Base-by-base conservation (phyloP, 1,140 invertebrate species). In the Nymphalis io region DNA sequence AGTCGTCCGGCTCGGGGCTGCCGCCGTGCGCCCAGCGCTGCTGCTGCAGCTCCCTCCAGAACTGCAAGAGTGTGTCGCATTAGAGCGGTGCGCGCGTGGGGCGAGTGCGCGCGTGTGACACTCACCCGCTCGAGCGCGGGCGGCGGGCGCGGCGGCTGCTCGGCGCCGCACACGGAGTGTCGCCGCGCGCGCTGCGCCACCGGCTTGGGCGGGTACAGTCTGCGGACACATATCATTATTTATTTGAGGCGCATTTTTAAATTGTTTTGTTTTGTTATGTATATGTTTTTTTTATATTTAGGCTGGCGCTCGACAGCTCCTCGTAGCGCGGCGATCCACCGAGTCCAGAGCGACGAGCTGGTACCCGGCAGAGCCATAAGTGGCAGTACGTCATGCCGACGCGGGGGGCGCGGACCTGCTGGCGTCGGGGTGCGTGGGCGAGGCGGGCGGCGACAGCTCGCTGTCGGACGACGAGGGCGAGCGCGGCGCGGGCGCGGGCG, bases 141-240 rank as follows among this genome's bases (percentile, higher is more conserved):
- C 69, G 93, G 93, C 61, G 93, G 87, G 68, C 94, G 94, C 48
- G 93, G 92, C 3, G 94, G 64, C 33, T 96, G 95, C 71, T 95
- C 96, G 55, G 95, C 96, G 8, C 97, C 97, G 75, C 96, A 97
- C 74, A 98, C 97, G 5, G 97, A 98, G 59, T 97, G 96, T 23
- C 97, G 91, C 12, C 97, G 93, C 86, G 96, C 96, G 59, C 94
- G 88, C 65, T 93, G 92, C 21, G 95, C 93, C 42, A 95, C 93
- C 21, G 96, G 96, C 83, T 96, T 96, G 1, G 95, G 94, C 21
- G 96, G 94, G 79, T 96, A 97, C 72, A 97, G 72, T 48, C 90
- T 89, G 79, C 60, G 70, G 33, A 3, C 42, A 68, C 48, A 10
- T n/a, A n/a, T n/a, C n/a, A n/a, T n/a, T n/a, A n/a, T n/a, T n/a